Conservation (phyloP, 2,797 vertebrate genomes). For the Chelmon rostratus region DNA sequence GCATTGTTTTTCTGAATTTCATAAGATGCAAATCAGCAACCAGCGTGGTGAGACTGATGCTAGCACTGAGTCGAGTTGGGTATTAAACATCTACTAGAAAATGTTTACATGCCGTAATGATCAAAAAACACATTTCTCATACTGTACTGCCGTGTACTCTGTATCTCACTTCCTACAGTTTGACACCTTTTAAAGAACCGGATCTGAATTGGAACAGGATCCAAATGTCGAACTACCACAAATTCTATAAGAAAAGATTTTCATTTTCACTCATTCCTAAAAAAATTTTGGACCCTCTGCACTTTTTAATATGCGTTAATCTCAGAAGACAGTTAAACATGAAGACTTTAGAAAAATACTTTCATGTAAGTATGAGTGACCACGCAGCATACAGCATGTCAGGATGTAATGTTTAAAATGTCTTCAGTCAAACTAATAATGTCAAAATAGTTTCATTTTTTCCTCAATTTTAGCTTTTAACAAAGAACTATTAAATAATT, state of each 20-base stretch:
- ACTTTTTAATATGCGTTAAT: too few relatives aligned
- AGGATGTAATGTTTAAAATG: background rate
- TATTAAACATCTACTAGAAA: too few relatives aligned
- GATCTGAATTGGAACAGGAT: background rate
- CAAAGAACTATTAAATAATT: too few relatives aligned
- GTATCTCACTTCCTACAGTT: too few relatives aligned
- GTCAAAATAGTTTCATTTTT: background rate
- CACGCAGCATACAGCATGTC: constrained; percentile 19
- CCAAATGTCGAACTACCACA: background rate
- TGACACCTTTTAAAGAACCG: background rate
- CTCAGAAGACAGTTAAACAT: background rate
- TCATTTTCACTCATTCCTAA: background rate
- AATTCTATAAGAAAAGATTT: background rate
- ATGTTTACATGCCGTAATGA: too few relatives aligned
- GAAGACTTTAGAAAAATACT: constrained; percentile 11
- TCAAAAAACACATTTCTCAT: too few relatives aligned
- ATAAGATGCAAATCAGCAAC: background rate
- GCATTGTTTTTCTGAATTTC: background rate
- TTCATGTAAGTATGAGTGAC: constrained; percentile 33
- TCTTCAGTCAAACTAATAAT: background rate
- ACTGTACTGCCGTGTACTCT: too few relatives aligned
- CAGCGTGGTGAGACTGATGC: background rate
- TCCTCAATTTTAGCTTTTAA: background rate
- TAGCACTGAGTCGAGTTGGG: background rate
- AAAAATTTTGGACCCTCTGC: too few relatives aligned